phyloP scores from a whole-genome alignment of 2,797 vertebrate genomes.

The Ctenopoma kingsleyae region DNA sequence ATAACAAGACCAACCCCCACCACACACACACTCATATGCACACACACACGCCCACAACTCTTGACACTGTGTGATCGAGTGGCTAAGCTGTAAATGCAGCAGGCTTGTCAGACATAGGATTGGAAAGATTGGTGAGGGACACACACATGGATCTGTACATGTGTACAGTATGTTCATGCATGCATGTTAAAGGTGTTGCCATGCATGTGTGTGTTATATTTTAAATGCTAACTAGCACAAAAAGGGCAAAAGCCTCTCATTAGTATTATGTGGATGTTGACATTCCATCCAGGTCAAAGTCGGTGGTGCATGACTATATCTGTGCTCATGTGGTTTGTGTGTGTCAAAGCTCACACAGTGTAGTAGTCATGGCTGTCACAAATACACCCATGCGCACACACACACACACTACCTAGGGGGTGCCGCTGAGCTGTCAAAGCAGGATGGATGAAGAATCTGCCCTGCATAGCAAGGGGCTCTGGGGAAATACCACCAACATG shows the following conservation, averaged over 20 bases:
- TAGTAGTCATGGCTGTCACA: constrained; percentile 66
- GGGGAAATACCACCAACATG: constrained; percentile 78
- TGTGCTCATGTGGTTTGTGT: constrained; percentile 63
- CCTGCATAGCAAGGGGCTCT: constrained; percentile 79
- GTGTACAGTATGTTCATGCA: constrained; percentile 2
- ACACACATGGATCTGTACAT: constrained; percentile 2
- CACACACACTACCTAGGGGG: constrained; percentile 20
- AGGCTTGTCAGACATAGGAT: constrained; percentile 50
- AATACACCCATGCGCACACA: constrained; percentile 32
- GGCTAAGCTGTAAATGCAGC: constrained; percentile 54
- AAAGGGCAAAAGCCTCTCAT: constrained; percentile 61
- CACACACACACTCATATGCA: neutral
- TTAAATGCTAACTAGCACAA: constrained; percentile 56
- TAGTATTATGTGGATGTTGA: constrained; percentile 71
- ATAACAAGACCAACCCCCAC: constrained; percentile 21
- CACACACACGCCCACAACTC: constrained; percentile 7
- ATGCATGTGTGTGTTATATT: constrained; percentile 22
- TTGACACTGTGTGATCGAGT: constrained; percentile 59
- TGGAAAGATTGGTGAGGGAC: constrained; percentile 39
- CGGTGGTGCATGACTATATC: constrained; percentile 67
- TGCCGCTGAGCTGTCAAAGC: constrained; percentile 75
- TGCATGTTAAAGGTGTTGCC: constrained; percentile 7
- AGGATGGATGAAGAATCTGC: constrained; percentile 82
- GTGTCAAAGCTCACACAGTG: constrained; percentile 59
- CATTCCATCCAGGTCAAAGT: constrained; percentile 74